Percentiles rank a stretch among this genome's conserved stretches.
Conservation (phyloP, 2,113 vertebrate genomes). For the Phalacrocorax aristotelis region DNA sequence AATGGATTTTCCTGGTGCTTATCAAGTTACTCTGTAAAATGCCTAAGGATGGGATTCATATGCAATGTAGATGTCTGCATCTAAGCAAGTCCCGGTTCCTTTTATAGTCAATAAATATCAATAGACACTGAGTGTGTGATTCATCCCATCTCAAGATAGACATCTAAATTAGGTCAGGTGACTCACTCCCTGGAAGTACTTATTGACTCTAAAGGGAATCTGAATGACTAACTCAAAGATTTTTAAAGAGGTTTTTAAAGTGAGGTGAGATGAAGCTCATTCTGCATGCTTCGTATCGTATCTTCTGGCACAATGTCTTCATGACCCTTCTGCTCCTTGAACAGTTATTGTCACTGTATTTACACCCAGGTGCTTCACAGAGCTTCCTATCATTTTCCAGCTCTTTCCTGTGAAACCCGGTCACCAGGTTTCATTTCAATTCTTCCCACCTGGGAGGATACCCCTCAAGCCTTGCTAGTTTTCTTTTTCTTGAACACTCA, state of each 20-base stretch:
- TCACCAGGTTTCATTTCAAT: background rate
- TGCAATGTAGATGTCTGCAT: slow-evolving; percentile 11
- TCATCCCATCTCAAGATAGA: slow-evolving; percentile 68
- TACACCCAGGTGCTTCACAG: background rate
- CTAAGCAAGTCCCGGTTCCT: slow-evolving; percentile 46
- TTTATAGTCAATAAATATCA: slow-evolving; percentile 71
- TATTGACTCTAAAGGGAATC: slow-evolving; percentile 57
- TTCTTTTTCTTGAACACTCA: background rate
- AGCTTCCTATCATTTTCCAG: background rate
- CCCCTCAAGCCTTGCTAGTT: background rate
- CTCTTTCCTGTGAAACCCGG: background rate
- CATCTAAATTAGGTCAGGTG: slow-evolving; percentile 60
- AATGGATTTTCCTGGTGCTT: slow-evolving; percentile 2
- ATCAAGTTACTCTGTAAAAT: background rate
- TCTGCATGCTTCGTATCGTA: background rate
- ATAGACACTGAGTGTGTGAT: slow-evolving; percentile 61
- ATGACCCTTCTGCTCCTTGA: background rate
- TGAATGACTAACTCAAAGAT: slow-evolving; percentile 26
- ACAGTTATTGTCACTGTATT: background rate
- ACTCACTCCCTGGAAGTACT: slow-evolving; percentile 61
- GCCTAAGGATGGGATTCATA: background rate
- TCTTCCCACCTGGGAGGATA: background rate
- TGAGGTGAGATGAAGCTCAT: background rate
- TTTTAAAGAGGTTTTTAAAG: background rate
- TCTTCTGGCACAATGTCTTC: background rate